These are phyloP conservation scores for Cartodere bifasciata DNA, from an alignment of 2,888 invertebrate genomes.

Conservation along the genomic window DNA sequence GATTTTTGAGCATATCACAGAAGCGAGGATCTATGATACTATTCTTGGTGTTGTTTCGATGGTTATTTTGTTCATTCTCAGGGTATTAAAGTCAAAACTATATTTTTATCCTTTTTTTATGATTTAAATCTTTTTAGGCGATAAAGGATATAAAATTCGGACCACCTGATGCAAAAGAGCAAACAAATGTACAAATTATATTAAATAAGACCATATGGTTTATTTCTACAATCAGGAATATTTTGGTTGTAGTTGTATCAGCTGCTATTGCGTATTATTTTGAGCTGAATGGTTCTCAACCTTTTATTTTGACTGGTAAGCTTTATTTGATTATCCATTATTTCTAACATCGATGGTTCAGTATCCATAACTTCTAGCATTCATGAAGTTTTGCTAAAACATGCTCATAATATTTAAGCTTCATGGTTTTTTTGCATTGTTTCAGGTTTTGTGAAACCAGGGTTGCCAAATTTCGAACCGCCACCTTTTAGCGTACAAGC, in stretches of 20 bases:
- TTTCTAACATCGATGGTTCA: not conserved
- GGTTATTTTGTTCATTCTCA: conserved; percentile 50
- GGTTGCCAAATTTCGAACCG: conserved; percentile 47
- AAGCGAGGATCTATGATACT: conserved; percentile 58
- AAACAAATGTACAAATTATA: conserved; percentile 33
- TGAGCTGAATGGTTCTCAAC: conserved; percentile 42
- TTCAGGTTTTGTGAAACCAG: conserved; percentile 55
- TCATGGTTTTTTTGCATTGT: conserved; percentile 6
- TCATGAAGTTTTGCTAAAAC: not conserved
- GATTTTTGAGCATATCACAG: conserved; percentile 54
- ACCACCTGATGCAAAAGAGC: conserved; percentile 35
- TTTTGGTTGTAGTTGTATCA: conserved; percentile 59
- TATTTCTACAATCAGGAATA: conserved; percentile 62
- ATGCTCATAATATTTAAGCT: not conserved
- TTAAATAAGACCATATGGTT: conserved; percentile 53
- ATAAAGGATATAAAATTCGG: conserved; percentile 50
- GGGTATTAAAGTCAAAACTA: conserved; percentile 39
- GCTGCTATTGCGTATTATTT: conserved; percentile 53
- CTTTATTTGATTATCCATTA: conserved; percentile 3
- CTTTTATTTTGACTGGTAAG: conserved; percentile 53
- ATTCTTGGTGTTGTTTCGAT: conserved; percentile 58
- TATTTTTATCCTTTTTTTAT: conserved; percentile 4
- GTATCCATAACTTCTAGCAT: not conserved
- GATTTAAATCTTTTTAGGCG: conserved; percentile 42
- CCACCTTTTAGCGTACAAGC: conserved; percentile 56